Evolutionary conservation across 2,113 vertebrate genomes (phyloP), one percentile per base, ranked within the genome.

Genomic region (Oreochromis aureus): DNA sequence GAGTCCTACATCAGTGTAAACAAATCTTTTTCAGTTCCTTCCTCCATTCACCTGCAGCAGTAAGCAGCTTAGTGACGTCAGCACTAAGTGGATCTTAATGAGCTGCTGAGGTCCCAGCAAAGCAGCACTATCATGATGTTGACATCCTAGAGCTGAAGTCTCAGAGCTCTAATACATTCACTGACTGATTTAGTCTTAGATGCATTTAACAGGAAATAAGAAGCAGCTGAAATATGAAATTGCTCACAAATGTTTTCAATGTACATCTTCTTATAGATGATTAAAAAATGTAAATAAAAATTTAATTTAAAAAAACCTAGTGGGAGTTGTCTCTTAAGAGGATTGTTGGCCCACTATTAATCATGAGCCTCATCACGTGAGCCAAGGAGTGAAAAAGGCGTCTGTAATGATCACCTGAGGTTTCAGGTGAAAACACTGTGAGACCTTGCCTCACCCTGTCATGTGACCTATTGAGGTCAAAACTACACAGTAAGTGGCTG

Each of bases 41-140:
- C 66, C 55, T 89, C 48, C 88, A 93, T 92, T 93, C 90, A 93
- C 89, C 88, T 88, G 92, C 90, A 36, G 69, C 56, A 7, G 5
- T 95, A 94, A 95, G 93, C 81, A 22, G 92, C 90, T 95, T 95
- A 95, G 11, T 85, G 91, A 94, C 84, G 90, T 94, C 88, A 89
- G 56, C 41, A 16, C 83, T 93, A 95, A 95, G 91, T 95, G 90
- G 94, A 89, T 91, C 89, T 81, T 66, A 11, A 89, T 46, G 59
- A 7, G 76, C 59, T 81, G 63, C 22, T 24, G 8, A 41, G 78
- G 18, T 39, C 46, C 41, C 34, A 41, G 80, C 10, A 12, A 11
- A 61, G n/a, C 18, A 41, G 63, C 12, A 16, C 18, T 55, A 34
- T 80, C 76, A 11, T 69, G 61, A 69, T 69, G 61, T 69, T 69